phyloP scores from a whole-genome alignment of 2,888 invertebrate genomes.

The Leucophenga montana region DNA sequence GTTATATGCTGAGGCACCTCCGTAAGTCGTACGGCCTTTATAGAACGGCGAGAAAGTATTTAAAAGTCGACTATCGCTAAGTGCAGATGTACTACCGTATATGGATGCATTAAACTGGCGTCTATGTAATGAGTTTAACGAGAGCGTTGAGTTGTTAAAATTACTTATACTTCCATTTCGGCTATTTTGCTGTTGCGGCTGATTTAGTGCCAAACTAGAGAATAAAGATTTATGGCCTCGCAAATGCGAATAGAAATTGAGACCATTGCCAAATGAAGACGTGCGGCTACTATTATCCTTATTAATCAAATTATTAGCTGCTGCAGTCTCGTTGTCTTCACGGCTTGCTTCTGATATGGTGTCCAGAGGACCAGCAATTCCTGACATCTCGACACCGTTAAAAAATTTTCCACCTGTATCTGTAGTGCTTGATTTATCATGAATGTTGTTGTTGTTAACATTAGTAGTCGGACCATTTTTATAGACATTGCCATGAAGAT shows the following conservation, averaged over 20 bases:
- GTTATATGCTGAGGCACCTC: slow-evolving; percentile 81
- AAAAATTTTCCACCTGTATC: slow-evolving; percentile 8
- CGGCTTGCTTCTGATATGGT: slow-evolving; percentile 28
- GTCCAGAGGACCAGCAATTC: slow-evolving; percentile 35
- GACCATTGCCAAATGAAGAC: slow-evolving; percentile 57
- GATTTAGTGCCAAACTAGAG: slow-evolving; percentile 40
- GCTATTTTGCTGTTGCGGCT: slow-evolving; percentile 1
- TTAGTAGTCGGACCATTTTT: slow-evolving; percentile 40
- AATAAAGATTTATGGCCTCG: slow-evolving; percentile 72
- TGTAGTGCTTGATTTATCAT: slow-evolving; percentile 36
- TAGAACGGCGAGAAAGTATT: slow-evolving; percentile 81
- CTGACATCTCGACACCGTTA: slow-evolving; percentile 51
- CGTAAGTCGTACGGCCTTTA: slow-evolving; percentile 82
- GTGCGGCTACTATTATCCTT: slow-evolving; percentile 42
- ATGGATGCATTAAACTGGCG: slow-evolving; percentile 71
- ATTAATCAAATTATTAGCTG: slow-evolving; percentile 40
- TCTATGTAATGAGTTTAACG: slow-evolving; percentile 68
- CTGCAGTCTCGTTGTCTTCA: slow-evolving; percentile 29
- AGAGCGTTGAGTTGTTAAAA: slow-evolving; percentile 71
- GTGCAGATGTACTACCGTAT: slow-evolving; percentile 72
- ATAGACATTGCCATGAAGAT: slow-evolving; percentile 21
- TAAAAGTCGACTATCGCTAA: slow-evolving; percentile 70
- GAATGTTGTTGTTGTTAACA: slow-evolving; percentile 44
- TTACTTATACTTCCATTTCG: slow-evolving; percentile 51
- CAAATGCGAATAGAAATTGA: slow-evolving; percentile 70